Percentiles rank a stretch among this genome's conserved stretches.
These are phyloP conservation scores for Drosophila meridionalis DNA, from an alignment of 2,888 invertebrate species.

Conservation along the genomic window DNA sequence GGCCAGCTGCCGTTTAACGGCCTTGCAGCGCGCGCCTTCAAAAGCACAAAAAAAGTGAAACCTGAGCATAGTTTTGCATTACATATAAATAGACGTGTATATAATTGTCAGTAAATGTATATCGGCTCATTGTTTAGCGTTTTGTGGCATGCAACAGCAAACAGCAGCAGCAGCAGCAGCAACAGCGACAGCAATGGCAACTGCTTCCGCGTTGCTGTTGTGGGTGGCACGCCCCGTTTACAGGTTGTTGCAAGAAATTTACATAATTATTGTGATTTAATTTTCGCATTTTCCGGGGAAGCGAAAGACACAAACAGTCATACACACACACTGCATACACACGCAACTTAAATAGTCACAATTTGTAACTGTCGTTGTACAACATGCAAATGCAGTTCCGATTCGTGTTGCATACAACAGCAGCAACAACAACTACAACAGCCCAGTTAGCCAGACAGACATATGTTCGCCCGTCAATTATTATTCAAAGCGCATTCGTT, in stretches of 20 bases:
- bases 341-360: conserved; percentile 55
- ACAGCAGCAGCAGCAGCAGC: background rate
- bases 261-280: conserved; percentile 79
- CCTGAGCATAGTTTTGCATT: conserved; percentile 33
- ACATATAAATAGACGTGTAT: background rate
- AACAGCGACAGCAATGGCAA: background rate
- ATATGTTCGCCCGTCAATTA: conserved; percentile 64
- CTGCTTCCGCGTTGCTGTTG: conserved; percentile 62
- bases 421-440: conserved; percentile 4
- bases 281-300: conserved; percentile 59
- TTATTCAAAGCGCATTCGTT: conserved; percentile 68
- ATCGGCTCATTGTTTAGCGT: conserved; percentile 39
- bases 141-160: conserved; percentile 40
- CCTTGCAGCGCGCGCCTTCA: conserved; percentile 45
- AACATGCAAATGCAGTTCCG: conserved; percentile 56
- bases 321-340: conserved; percentile 8
- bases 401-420: conserved; percentile 24
- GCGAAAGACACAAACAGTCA: conserved; percentile 6
- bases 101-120: conserved; percentile 7
- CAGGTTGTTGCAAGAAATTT: conserved; percentile 52
- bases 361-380: conserved; percentile 54
- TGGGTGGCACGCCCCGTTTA: conserved; percentile 64
- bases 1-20: conserved; percentile 40
- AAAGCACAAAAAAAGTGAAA: conserved; percentile 50
- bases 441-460: conserved; percentile 22